These are phyloP conservation scores for Puntigrus tetrazona DNA, from an alignment of 2,113 vertebrate genomes.

Conservation along the genomic window DNA sequence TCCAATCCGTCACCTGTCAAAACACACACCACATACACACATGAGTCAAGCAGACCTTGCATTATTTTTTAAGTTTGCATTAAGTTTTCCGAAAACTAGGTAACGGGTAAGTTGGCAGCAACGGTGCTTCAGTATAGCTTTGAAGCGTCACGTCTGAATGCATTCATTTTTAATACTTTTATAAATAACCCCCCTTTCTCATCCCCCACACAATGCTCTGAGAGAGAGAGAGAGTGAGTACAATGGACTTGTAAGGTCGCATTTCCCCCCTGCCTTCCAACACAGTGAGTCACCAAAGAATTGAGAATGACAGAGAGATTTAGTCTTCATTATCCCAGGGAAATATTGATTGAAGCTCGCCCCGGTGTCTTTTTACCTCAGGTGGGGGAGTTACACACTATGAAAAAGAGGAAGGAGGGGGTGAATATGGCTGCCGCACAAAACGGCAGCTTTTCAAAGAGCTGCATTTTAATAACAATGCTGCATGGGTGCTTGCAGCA, in stretches of 20 bases:
- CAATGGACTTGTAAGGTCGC: constrained; percentile 78
- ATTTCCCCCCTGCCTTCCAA: constrained; percentile 77
- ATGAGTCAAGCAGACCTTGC: not conserved
- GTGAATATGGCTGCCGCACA: constrained; percentile 62
- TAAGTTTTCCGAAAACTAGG: not conserved
- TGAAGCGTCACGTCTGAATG: constrained; percentile 73
- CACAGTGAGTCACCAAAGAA: constrained; percentile 67
- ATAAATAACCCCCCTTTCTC: constrained; percentile 78
- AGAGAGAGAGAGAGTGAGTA: constrained; percentile 50
- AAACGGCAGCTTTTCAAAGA: constrained; percentile 60
- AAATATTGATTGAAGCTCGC: constrained; percentile 76
- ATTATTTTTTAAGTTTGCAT: not conserved
- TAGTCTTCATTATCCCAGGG: constrained; percentile 79
- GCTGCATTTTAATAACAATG: constrained; percentile 79
- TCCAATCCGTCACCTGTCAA: constrained; percentile 98
- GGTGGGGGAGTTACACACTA: constrained; percentile 70
- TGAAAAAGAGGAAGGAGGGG: constrained; percentile 66
- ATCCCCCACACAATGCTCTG: constrained; percentile 56
- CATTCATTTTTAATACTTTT: constrained; percentile 80
- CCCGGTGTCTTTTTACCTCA: constrained; percentile 71
- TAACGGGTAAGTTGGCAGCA: constrained; percentile 60
- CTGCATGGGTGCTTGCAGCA: constrained; percentile 74
- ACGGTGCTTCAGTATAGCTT: constrained; percentile 67
- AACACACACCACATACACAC: constrained; percentile 74
- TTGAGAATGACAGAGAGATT: constrained; percentile 80